Percentiles rank a stretch among this genome's conserved stretches.
Evolutionary conservation across 2,888 invertebrate genomes (phyloP).

Genomic region (Amitus sp.): DNA sequence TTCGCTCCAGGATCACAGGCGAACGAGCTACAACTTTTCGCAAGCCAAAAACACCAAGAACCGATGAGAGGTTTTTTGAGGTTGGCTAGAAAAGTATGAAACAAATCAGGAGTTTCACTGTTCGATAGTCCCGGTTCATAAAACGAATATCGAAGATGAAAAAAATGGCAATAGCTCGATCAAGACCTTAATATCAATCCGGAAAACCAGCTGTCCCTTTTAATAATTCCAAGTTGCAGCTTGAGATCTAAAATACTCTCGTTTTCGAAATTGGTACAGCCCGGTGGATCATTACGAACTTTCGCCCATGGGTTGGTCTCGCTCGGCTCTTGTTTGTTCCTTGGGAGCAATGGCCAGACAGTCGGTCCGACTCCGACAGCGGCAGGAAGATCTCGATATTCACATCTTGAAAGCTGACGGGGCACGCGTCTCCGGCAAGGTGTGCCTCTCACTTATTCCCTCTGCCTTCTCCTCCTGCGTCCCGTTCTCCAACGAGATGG

Average conservation of each 20-base stretch:
- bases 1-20: no score
- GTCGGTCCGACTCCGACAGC: slow-evolving; percentile 27
- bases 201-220: not conserved
- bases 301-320: slow-evolving; percentile 34
- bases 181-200: not conserved
- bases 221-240: not conserved
- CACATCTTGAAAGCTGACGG: slow-evolving; percentile 55
- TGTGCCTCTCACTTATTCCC: slow-evolving; percentile 51
- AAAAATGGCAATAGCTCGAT: slow-evolving; percentile 12
- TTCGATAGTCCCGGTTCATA: not conserved
- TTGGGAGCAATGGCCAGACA: slow-evolving; percentile 50
- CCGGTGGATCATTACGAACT: slow-evolving; percentile 33
- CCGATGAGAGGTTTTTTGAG: no score
- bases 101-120: no score
- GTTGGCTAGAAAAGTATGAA: no score
- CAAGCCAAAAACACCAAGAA: no score
- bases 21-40: no score
- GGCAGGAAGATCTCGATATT: slow-evolving; percentile 51
- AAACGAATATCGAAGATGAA: slow-evolving; percentile 17
- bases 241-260: slow-evolving; percentile 14
- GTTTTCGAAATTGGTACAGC: slow-evolving; percentile 19
- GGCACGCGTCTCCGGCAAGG: slow-evolving; percentile 56
- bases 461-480: slow-evolving; percentile 48
- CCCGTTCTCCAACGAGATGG: slow-evolving; percentile 45
- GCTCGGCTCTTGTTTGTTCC: slow-evolving; percentile 24